Evolutionary conservation across 2,113 vertebrate genomes (phyloP).

Genomic region (Pelobates fuscus): DNA sequence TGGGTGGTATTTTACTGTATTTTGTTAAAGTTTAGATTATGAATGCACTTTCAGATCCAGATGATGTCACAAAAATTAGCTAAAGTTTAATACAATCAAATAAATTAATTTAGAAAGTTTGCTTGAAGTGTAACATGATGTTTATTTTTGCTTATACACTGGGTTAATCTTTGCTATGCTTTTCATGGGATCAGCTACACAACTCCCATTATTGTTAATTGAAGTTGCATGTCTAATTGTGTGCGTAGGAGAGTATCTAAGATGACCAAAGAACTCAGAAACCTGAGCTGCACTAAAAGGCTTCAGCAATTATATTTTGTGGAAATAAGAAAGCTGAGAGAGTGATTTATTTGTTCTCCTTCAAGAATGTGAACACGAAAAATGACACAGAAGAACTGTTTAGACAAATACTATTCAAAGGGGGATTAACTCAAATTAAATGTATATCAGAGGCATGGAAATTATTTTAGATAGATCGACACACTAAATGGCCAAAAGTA

Average conservation of each 20-base stretch:
- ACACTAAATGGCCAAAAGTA: too few relatives aligned
- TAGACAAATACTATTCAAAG: constrained; percentile 14
- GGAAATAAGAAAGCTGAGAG: constrained; percentile 39
- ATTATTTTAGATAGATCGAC: too few relatives aligned
- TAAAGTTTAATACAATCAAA: constrained; percentile 1
- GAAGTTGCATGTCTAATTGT: constrained; percentile 48
- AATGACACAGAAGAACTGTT: constrained; percentile 40
- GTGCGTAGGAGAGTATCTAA: constrained; percentile 42
- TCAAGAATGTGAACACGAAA: constrained; percentile 25
- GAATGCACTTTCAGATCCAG: neutral
- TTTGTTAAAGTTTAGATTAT: too few relatives aligned
- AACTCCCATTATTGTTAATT: constrained; percentile 39
- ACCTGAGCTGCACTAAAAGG: constrained; percentile 35
- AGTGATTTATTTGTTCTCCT: constrained; percentile 12
- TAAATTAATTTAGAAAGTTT: neutral
- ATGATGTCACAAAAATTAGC: neutral
- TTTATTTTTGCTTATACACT: neutral
- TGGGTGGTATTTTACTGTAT: too few relatives aligned
- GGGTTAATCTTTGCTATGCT: constrained; percentile 19
- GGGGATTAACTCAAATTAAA: constrained; percentile 45
- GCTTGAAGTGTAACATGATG: neutral
- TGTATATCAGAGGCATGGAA: constrained; percentile 16
- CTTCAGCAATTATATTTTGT: constrained; percentile 41
- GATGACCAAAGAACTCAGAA: constrained; percentile 32
- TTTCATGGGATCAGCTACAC: constrained; percentile 15